Evolutionary conservation across 2,888 invertebrate genomes (phyloP).

Genomic region (Hydrotaea cyrtoneurina): DNA sequence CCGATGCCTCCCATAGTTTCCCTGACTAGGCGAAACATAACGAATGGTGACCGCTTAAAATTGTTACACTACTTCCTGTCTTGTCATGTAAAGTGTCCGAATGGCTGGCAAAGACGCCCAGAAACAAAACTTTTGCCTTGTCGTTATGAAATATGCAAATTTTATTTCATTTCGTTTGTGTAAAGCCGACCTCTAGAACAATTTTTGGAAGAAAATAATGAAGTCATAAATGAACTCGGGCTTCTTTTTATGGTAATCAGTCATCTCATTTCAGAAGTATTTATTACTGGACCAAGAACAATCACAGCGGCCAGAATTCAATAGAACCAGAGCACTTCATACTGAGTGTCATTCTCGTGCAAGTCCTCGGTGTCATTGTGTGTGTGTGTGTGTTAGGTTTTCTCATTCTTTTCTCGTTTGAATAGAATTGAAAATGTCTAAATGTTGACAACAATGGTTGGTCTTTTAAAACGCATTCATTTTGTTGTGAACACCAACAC

Average conservation of each 20-base stretch:
- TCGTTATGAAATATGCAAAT: constrained; percentile 23
- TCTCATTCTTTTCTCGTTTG: constrained; percentile 15
- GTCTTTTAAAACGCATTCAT: constrained; percentile 59
- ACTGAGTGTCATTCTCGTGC: not conserved
- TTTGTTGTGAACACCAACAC: constrained; percentile 44
- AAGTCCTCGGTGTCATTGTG: not conserved
- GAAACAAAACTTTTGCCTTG: not conserved
- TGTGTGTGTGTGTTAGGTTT: not conserved
- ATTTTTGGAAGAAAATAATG: constrained; percentile 42
- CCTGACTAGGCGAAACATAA: too few relatives aligned
- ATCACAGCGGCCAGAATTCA: too few relatives aligned
- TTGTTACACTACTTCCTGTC: too few relatives aligned
- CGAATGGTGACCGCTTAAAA: too few relatives aligned
- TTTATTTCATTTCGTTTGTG: constrained; percentile 17
- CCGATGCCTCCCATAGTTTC: too few relatives aligned
- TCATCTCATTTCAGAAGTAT: constrained; percentile 33
- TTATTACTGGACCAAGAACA: not conserved
- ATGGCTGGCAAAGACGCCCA: not conserved
- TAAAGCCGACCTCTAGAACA: not conserved
- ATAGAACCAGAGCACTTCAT: too few relatives aligned
- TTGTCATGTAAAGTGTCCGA: not conserved
- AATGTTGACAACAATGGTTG: constrained; percentile 64
- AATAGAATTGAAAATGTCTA: constrained; percentile 60
- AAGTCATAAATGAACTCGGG: constrained; percentile 57
- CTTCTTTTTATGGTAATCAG: constrained; percentile 47